Conservation (phyloP, 2,888 invertebrate species). For the Drosophila paramelanica region DNA sequence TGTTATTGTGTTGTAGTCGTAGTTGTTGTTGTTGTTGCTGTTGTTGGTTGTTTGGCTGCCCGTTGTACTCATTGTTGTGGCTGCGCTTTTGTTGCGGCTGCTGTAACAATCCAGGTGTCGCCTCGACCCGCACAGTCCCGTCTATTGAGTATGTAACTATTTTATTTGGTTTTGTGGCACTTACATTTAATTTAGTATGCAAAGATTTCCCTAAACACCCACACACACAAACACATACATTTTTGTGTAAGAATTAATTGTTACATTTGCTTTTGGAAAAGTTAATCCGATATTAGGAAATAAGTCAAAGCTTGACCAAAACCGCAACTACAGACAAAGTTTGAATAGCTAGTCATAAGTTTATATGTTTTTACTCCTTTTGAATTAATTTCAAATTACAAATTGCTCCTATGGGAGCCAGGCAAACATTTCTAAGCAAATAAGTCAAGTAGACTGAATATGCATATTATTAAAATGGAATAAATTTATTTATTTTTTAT, state of each 20-base stretch:
- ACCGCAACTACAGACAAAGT: constrained; percentile 37
- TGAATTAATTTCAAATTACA: constrained; percentile 52
- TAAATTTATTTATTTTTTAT: too few species aligned
- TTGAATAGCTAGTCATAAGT: constrained; percentile 11
- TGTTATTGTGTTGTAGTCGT: constrained; percentile 24
- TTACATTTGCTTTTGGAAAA: constrained; percentile 27
- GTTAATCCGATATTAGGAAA: constrained; percentile 60
- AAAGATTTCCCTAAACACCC: constrained; percentile 58
- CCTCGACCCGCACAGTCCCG: not conserved
- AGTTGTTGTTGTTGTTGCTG: constrained; percentile 18
- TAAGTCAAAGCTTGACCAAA: constrained; percentile 48
- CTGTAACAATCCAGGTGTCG: constrained; percentile 46
- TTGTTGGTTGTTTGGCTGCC: constrained; percentile 22
- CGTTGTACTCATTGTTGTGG: constrained; percentile 51
- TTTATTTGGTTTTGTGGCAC: constrained; percentile 75
- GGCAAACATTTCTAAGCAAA: not conserved
- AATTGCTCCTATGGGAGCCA: not conserved
- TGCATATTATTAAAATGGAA: too few species aligned
- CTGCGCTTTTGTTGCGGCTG: constrained; percentile 39
- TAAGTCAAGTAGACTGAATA: not conserved
- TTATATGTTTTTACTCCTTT: constrained; percentile 22
- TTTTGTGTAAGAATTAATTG: constrained; percentile 59
- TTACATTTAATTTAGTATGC: constrained; percentile 77
- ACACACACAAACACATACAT: constrained; percentile 11
- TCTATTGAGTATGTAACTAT: constrained; percentile 39